Evolutionary conservation across 2,888 invertebrate species (phyloP).

Genomic region (Caenorhabditis sinica): DNA sequence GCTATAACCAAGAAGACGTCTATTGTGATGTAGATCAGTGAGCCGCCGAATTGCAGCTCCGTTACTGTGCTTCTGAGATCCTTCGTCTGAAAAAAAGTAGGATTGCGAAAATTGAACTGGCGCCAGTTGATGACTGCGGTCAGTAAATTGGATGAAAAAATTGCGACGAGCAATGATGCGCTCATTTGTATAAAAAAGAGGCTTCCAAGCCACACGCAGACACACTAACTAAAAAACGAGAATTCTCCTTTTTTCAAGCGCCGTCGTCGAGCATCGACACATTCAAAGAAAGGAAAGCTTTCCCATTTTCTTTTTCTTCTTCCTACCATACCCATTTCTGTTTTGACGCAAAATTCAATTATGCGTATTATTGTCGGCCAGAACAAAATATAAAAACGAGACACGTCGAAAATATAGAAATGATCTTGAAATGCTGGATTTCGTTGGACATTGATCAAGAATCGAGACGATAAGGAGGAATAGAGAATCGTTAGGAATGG

Average conservation of each 20-base stretch:
- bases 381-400: conserved; percentile 33
- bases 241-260: conserved; percentile 37
- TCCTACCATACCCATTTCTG: conserved; percentile 63
- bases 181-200: conserved; percentile 61
- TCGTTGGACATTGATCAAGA: neutral
- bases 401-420: conserved; percentile 33
- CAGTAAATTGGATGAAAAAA: conserved; percentile 27
- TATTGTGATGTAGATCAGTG: neutral
- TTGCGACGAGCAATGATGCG: conserved; percentile 53
- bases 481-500: neutral
- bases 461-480: too few species aligned
- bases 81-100: conserved; percentile 4
- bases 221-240: conserved; percentile 21
- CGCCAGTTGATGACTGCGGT: neutral
- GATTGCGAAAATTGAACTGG: neutral
- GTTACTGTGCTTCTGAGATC: conserved; percentile 15
- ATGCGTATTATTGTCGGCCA: conserved; percentile 61
- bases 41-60: conserved; percentile 36
- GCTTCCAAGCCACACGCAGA: conserved; percentile 19
- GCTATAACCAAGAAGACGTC: neutral
- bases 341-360: conserved; percentile 63
- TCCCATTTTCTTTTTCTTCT: conserved; percentile 13
- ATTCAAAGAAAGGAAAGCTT: conserved; percentile 49
- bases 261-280: conserved; percentile 32
- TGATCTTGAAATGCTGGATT: neutral